A percentile compares a stretch with the other conserved stretches of the same genome.
Evolutionary conservation across 2,113 vertebrate species (phyloP).

Genomic region (Noturus placidus): DNA sequence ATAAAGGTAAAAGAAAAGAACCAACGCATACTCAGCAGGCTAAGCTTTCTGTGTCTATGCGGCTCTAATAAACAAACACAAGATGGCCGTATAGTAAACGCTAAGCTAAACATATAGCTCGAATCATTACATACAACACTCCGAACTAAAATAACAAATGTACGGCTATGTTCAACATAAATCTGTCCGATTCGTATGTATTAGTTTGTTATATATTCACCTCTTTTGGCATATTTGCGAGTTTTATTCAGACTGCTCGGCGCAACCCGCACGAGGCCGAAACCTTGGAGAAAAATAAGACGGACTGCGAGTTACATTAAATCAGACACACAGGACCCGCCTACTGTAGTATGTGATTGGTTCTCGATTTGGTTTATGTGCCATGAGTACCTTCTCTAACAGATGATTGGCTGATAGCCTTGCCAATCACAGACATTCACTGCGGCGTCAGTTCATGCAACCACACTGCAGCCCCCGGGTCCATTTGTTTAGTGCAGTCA

Average conservation of each 20-base stretch:
- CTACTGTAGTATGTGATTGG: constrained; percentile 61
- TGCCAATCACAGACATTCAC: not conserved
- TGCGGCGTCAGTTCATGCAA: not conserved
- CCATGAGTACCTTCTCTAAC: not conserved
- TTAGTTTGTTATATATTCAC: constrained; percentile 22
- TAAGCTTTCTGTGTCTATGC: too few species aligned
- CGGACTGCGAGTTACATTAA: constrained; percentile 42
- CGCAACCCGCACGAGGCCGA: not conserved
- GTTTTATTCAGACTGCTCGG: too few species aligned
- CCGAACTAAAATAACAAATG: not conserved
- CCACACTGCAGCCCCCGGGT: not conserved
- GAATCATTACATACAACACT: not conserved
- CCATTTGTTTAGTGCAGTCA: not conserved
- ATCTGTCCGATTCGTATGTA: not conserved
- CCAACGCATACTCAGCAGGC: too few species aligned
- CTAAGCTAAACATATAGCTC: too few species aligned
- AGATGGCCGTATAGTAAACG: not conserved
- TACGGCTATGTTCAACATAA: not conserved
- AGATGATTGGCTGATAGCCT: constrained; percentile 52
- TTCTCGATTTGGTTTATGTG: constrained; percentile 58
- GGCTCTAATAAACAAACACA: not conserved
- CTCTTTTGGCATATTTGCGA: constrained; percentile 60
- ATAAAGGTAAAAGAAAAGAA: too few species aligned
- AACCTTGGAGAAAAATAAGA: not conserved
- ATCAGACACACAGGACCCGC: constrained; percentile 37